Conservation (phyloP, 1,140 invertebrate species). For the Drosophila baimaii region DNA sequence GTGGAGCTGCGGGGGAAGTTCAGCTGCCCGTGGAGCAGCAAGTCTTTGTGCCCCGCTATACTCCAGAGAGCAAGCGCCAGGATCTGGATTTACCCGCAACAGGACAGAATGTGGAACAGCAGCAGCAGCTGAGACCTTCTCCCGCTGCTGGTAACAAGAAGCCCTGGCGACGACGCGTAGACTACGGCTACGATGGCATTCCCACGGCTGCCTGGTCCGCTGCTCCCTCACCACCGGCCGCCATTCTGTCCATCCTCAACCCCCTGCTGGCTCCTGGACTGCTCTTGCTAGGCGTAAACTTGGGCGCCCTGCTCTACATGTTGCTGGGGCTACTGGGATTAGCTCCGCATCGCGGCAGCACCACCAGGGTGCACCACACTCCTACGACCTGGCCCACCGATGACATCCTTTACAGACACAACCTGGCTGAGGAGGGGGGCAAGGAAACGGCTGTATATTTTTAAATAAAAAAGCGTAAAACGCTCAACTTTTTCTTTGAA, state of each 20-base stretch:
- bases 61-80: conserved; percentile 55
- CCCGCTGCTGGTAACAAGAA: conserved; percentile 21
- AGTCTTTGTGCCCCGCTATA: conserved; percentile 52
- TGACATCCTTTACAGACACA: conserved; percentile 53
- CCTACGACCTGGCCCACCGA: conserved; percentile 14
- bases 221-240: conserved; percentile 4
- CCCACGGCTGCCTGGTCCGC: conserved; percentile 31
- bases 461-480: conserved; percentile 40
- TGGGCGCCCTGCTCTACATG: conserved; percentile 65
- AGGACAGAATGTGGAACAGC: not conserved
- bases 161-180: conserved; percentile 63
- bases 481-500: conserved; percentile 39
- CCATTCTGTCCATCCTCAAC: conserved; percentile 25
- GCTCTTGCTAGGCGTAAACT: conserved; percentile 57
- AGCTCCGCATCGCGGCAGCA: conserved; percentile 33
- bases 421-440: conserved; percentile 48
- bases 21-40: conserved; percentile 15
- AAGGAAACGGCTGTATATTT: conserved; percentile 70
- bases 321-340: conserved; percentile 58
- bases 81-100: conserved; percentile 34
- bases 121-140: not conserved
- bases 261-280: conserved; percentile 55
- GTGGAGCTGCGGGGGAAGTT: conserved; percentile 5
- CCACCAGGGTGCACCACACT: not conserved
- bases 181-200: conserved; percentile 35